Conservation (phyloP, 35 echinoderm and acorn worm species). For the Acanthaster planci region DNA sequence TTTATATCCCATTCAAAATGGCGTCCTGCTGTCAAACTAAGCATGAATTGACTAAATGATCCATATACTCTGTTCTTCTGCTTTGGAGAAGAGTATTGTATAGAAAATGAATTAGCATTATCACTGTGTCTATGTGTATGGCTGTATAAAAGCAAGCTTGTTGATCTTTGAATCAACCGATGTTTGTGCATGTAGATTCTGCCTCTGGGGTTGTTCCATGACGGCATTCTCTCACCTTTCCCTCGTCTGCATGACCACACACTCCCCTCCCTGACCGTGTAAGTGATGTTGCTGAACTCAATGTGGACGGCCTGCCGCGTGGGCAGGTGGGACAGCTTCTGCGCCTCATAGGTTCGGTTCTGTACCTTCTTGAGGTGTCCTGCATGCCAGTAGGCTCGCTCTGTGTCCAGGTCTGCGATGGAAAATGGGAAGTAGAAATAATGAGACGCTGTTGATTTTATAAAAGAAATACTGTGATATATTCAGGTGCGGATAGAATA, state of each 20-base stretch:
- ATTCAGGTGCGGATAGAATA: too few relatives aligned
- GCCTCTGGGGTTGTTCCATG: not conserved
- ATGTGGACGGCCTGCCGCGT: constrained; percentile 66
- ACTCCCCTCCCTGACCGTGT: constrained; percentile 71
- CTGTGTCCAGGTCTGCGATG: constrained; percentile 50
- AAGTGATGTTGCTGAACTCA: constrained; percentile 81
- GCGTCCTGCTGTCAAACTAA: too few relatives aligned
- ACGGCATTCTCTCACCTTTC: constrained; percentile 29
- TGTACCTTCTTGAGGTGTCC: constrained; percentile 69
- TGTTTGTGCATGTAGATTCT: not conserved
- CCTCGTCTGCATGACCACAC: constrained; percentile 78
- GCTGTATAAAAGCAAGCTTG: too few relatives aligned
- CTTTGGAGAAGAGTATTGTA: too few relatives aligned
- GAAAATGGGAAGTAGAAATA: too few relatives aligned
- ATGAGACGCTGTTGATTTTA: too few relatives aligned
- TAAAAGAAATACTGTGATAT: too few relatives aligned
- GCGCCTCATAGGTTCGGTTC: constrained; percentile 53
- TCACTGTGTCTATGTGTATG: too few relatives aligned
- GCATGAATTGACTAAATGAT: too few relatives aligned
- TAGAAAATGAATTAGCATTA: too few relatives aligned
- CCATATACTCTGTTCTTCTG: too few relatives aligned
- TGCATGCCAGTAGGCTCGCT: constrained; percentile 23
- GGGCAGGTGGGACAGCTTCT: constrained; percentile 79
- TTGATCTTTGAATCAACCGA: not conserved
- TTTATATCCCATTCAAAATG: too few relatives aligned